Conservation (phyloP, 2,113 vertebrate genomes). For the Silurus asotus region DNA sequence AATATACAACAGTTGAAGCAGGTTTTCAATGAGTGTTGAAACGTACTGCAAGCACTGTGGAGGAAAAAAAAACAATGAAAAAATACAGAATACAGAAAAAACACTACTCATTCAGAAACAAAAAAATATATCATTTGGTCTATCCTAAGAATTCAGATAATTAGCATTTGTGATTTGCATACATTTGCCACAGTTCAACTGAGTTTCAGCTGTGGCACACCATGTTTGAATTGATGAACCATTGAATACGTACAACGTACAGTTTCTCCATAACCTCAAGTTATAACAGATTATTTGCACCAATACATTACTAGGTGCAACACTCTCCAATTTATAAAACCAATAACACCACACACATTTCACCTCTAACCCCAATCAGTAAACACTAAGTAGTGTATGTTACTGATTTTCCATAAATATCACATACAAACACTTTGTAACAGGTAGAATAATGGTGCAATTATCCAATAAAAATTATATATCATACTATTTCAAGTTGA, state of each 20-base stretch:
- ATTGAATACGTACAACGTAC: neutral
- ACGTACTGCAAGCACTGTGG: neutral
- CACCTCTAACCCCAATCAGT: neutral
- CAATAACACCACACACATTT: neutral
- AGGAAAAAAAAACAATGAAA: neutral
- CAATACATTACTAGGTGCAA: neutral
- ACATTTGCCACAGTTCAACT: neutral
- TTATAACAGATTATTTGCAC: neutral
- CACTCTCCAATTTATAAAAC: neutral
- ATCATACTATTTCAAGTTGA: neutral
- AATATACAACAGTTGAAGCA: conserved; percentile 6
- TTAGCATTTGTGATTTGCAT: neutral
- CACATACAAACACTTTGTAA: neutral
- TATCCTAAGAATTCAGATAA: neutral
- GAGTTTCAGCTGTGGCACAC: neutral
- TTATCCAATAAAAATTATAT: neutral
- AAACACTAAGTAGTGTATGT: neutral
- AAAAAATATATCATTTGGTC: neutral
- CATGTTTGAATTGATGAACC: neutral
- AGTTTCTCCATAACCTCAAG: neutral
- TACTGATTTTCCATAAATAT: neutral
- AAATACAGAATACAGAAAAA: conserved; percentile 9
- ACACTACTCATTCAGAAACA: neutral
- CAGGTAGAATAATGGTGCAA: neutral
- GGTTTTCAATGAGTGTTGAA: neutral